Evolutionary conservation across 1,140 invertebrate species (phyloP), one percentile per base, ranked within the genome.

Genomic region (Elymnias hypermnestra): DNA sequence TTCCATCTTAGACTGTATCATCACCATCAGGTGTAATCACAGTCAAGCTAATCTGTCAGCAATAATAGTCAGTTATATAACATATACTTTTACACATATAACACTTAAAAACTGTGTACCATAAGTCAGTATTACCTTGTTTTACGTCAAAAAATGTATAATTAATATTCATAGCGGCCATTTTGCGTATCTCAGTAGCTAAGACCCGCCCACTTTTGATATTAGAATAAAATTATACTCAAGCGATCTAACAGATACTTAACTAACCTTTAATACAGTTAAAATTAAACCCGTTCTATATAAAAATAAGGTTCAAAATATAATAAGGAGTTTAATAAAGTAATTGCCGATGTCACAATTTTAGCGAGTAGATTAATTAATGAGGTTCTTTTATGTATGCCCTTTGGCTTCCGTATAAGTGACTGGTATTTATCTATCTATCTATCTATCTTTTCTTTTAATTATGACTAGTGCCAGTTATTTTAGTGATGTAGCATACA

Each of bases 101-200:
- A n/a, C n/a, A n/a, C n/a, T n/a, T n/a, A n/a, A n/a, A n/a, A n/a
- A n/a, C n/a, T n/a, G n/a, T n/a, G n/a, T n/a, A n/a, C n/a, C n/a
- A n/a, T n/a, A n/a, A n/a, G n/a, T n/a, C n/a, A n/a, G n/a, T n/a
- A n/a, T n/a, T n/a, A n/a, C n/a, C n/a, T n/a, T n/a, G n/a, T n/a
- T n/a, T n/a, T n/a, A n/a, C n/a, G n/a, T n/a, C n/a, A n/a, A n/a
- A n/a, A n/a, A 21, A 21, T 21, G 19, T 4, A 21, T 41, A 54
- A 70, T 72, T 63, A 72, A 61, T 64, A 69, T 68, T 64, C 68
- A 53, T 31, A 9, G 3, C 63, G 38, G 57, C 59, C 62, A 57
- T 67, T 50, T 50, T 65, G 68, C 71, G 71, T 74, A 74, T 57
- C 61, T 56, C 63, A 35, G 71, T 65, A 67, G 71, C 66, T 31